Conservation (phyloP, 1,140 invertebrate species). For the Ips typographus region DNA sequence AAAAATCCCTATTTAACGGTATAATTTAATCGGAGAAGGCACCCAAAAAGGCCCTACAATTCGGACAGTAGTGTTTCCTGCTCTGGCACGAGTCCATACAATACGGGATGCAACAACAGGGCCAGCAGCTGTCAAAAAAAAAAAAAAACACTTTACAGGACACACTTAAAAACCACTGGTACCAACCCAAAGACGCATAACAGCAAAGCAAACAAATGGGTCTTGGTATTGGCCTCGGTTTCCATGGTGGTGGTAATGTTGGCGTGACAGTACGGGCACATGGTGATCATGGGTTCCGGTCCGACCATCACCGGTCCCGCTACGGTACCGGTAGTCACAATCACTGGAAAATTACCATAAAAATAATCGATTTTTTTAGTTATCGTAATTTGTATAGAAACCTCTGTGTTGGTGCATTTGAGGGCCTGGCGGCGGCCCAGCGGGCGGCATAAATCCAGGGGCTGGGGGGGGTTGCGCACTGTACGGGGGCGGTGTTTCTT, state of each 20-base stretch:
- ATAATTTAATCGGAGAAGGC: conserved; percentile 49
- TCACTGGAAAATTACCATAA: conserved; percentile 7
- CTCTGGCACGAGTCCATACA: conserved; percentile 65
- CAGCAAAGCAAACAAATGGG: conserved; percentile 62
- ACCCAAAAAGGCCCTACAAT: conserved; percentile 64
- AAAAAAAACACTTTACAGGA: neutral
- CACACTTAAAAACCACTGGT: conserved; percentile 4
- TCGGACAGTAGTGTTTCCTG: conserved; percentile 67
- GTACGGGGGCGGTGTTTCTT: conserved; percentile 19
- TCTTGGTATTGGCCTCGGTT: conserved; percentile 57
- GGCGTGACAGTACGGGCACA: conserved; percentile 59
- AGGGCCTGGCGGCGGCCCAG: neutral
- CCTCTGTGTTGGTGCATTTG: neutral
- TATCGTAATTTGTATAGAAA: neutral
- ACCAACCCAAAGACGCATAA: conserved; percentile 60
- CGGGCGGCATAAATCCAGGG: conserved; percentile 7
- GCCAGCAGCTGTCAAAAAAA: conserved; percentile 58
- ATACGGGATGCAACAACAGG: conserved; percentile 65
- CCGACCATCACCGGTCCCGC: conserved; percentile 46
- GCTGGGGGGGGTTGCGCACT: neutral
- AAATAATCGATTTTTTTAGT: neutral
- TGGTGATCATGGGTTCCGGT: conserved; percentile 52
- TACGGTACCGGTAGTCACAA: conserved; percentile 5
- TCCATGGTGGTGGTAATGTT: conserved; percentile 55
- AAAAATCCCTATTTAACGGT: no score